These are phyloP conservation scores for Elaphurus davidianus DNA, from an alignment of 2,113 vertebrate species.

Conservation along the genomic window DNA sequence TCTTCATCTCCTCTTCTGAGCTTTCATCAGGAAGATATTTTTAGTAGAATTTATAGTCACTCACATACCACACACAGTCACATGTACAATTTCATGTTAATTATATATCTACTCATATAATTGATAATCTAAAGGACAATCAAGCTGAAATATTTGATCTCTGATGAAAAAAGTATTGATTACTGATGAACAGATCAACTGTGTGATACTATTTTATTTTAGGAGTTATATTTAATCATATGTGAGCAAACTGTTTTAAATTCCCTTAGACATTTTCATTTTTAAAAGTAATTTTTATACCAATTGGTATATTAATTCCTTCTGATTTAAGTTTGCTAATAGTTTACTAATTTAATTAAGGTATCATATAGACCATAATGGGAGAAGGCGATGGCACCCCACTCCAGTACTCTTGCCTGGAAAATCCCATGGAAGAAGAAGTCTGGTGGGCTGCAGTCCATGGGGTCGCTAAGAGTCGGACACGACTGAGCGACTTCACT, in stretches of 20 bases:
- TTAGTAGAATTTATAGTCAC: background rate
- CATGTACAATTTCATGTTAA: background rate
- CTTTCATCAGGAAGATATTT: background rate
- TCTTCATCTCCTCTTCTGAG: background rate
- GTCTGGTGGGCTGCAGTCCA: no score
- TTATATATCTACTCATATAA: background rate
- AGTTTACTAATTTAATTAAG: constrained; percentile 32
- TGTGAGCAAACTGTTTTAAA: background rate
- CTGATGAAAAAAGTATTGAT: background rate
- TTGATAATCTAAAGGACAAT: background rate
- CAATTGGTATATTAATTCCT: background rate
- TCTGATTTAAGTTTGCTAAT: background rate
- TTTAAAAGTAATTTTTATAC: background rate
- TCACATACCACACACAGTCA: background rate
- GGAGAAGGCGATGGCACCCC: no score
- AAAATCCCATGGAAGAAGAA: no score
- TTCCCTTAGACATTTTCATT: background rate
- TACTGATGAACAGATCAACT: background rate
- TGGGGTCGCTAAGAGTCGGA: no score
- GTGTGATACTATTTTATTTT: background rate
- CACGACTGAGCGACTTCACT: no score
- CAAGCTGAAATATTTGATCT: background rate
- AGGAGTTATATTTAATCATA: background rate
- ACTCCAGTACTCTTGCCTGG: no score
- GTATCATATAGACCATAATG: background rate